phyloP scores from a whole-genome alignment of 2,113 vertebrate genomes.

The Synchiropus splendidus region DNA sequence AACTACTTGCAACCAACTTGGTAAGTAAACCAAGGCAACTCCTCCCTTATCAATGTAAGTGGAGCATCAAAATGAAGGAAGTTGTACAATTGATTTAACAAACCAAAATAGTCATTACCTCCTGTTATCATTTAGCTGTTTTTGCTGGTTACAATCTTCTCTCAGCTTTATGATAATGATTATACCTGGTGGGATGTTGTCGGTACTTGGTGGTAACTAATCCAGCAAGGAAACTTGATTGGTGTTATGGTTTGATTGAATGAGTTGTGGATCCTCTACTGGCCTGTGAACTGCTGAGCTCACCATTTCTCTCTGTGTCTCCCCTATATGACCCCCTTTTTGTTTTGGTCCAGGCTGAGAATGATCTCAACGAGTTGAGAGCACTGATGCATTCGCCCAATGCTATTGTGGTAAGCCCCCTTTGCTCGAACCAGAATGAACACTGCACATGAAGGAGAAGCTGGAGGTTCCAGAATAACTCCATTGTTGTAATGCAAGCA shows the following conservation, averaged over 20 bases:
- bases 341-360: conserved; percentile 87
- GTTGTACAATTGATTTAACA: too few relatives aligned
- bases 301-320: conserved; percentile 63
- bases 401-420: conserved; percentile 95
- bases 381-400: conserved; percentile 99
- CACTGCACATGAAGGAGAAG: conserved; percentile 20
- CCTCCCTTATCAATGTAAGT: too few relatives aligned
- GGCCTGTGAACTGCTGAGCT: conserved; percentile 49
- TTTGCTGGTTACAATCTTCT: too few relatives aligned
- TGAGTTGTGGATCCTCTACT: conserved; percentile 4
- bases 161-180: too few relatives aligned
- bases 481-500: too few relatives aligned
- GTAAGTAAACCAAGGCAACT: too few relatives aligned
- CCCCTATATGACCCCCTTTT: conserved; percentile 36
- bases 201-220: too few relatives aligned
- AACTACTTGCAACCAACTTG: too few relatives aligned
- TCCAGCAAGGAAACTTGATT: background rate
- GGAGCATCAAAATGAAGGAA: too few relatives aligned
- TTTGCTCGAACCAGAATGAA: conserved; percentile 22
- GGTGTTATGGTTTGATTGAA: conserved; percentile 1
- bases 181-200: too few relatives aligned
- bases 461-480: conserved; percentile 38
- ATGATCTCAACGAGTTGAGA: conserved; percentile 99
- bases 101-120: too few relatives aligned
- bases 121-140: too few relatives aligned